Base-by-base conservation (phyloP, 1,140 invertebrate species). In the Euura lappo region DNA sequence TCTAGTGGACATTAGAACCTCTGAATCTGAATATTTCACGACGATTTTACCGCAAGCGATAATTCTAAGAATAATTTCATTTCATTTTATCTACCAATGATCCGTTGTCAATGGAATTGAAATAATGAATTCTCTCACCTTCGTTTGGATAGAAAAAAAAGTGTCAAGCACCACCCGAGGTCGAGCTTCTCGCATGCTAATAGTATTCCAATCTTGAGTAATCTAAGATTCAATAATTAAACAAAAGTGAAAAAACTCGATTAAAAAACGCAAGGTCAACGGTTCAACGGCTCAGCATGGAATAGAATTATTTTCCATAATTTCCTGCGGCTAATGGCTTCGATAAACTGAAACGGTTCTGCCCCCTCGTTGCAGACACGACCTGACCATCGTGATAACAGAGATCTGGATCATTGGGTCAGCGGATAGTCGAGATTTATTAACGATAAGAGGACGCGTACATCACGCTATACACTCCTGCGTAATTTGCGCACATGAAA, bases 321-420 rank as follows among this genome's bases (percentile, higher is more conserved):
- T 28, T 28, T 28, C 28, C 28, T 28, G 28, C 28, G 28, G 28
- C 28, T 28, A 28, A 28, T 28, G 28, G 28, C 28, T 28, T 28
- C 28, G 28, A 28, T 28, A 28, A 28, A 28, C 28, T 28, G 28
- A 28, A 28, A 28, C 28, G 28, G 28, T 28, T 28, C 28, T 60
- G 51, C 28, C 13, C 51, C 51, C 13, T 60, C 10, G 13, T 60
- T 60, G n/a, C n/a, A n/a, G n/a, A n/a, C n/a, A n/a, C n/a, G n/a
- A n/a, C n/a, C n/a, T n/a, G 13, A 60, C 51, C 8, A 60, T 4
- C 51, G 51, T n/a, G 51, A 60, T 11, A n/a, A 60, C 51, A 60
- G 51, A 60, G 10, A 60, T 60, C 51, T 60, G 51, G 51, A 60
- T 60, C 51, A 60, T 60, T 60, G 51, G 51, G 51, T 60, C 51